These are phyloP conservation scores for Drosophila navojoa DNA, from an alignment of 1,140 invertebrate species.

Conservation along the genomic window DNA sequence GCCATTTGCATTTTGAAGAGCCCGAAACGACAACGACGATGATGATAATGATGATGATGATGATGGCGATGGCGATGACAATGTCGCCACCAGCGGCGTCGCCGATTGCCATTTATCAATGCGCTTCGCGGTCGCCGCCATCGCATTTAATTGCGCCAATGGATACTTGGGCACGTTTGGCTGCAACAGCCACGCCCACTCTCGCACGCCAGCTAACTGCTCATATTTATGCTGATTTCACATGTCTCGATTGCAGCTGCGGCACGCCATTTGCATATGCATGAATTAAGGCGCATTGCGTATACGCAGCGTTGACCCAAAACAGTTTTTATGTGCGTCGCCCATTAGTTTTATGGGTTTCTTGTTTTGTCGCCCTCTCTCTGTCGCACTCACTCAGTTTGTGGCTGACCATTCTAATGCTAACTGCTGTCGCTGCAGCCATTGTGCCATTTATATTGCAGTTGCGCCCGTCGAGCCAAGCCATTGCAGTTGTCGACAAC, in stretches of 20 bases:
- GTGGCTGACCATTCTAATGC: conserved; percentile 20
- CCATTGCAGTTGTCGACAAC: conserved; percentile 47
- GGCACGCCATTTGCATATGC: conserved; percentile 35
- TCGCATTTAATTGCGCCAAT: conserved; percentile 70
- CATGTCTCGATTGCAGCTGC: conserved; percentile 11
- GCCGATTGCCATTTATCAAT: conserved; percentile 79
- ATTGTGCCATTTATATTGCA: conserved; percentile 45
- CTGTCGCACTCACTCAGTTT: neutral
- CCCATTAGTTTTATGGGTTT: conserved; percentile 61
- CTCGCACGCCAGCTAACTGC: neutral
- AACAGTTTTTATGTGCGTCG: conserved; percentile 32
- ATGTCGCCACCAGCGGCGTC: conserved; percentile 48
- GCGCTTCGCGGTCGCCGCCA: conserved; percentile 49
- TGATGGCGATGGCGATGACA: conserved; percentile 33
- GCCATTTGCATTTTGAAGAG: conserved; percentile 80
- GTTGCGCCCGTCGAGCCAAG: conserved; percentile 5
- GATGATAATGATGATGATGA: conserved; percentile 19
- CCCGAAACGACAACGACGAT: conserved; percentile 27
- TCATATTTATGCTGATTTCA: conserved; percentile 45
- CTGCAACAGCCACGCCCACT: conserved; percentile 5
- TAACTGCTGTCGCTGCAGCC: conserved; percentile 32
- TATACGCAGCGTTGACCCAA: conserved; percentile 62
- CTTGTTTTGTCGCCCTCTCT: neutral
- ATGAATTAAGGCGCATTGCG: conserved; percentile 49
- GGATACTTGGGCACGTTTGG: conserved; percentile 72